These are phyloP conservation scores for Selenia dentaria DNA, from an alignment of 2,888 invertebrate species.

Conservation along the genomic window DNA sequence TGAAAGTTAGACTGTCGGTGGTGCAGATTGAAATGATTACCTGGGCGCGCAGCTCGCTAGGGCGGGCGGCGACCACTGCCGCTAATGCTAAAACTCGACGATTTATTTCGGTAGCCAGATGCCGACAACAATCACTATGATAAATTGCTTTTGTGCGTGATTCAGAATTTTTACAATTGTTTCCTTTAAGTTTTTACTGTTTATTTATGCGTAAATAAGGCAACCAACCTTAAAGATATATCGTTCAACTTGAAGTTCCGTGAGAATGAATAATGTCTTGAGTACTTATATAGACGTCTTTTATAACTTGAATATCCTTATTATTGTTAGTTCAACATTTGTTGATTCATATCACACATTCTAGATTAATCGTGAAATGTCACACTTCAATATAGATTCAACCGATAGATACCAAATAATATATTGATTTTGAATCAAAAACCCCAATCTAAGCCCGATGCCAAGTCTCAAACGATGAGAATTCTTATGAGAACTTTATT, in stretches of 20 bases:
- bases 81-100: conserved; percentile 70
- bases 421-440: too few species aligned
- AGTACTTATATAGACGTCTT: conserved; percentile 17
- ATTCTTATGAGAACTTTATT: too few species aligned
- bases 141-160: conserved; percentile 66
- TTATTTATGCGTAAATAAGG: conserved; percentile 24
- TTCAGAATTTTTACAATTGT: conserved; percentile 55
- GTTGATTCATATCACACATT: neutral
- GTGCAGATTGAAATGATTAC: conserved; percentile 80
- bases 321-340: conserved; percentile 1
- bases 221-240: conserved; percentile 26
- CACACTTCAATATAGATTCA: too few species aligned
- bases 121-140: conserved; percentile 71
- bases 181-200: conserved; percentile 37
- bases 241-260: conserved; percentile 26
- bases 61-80: conserved; percentile 15
- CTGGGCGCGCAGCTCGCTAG: conserved; percentile 49
- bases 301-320: conserved; percentile 5
- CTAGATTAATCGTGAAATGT: conserved; percentile 4
- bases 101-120: conserved; percentile 76
- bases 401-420: too few species aligned
- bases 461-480: too few species aligned
- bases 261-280: conserved; percentile 35
- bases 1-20: conserved; percentile 54
- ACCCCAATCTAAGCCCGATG: too few species aligned